phyloP scores from a whole-genome alignment of 1,140 invertebrate genomes.

The Eurosta solidaginis region DNA sequence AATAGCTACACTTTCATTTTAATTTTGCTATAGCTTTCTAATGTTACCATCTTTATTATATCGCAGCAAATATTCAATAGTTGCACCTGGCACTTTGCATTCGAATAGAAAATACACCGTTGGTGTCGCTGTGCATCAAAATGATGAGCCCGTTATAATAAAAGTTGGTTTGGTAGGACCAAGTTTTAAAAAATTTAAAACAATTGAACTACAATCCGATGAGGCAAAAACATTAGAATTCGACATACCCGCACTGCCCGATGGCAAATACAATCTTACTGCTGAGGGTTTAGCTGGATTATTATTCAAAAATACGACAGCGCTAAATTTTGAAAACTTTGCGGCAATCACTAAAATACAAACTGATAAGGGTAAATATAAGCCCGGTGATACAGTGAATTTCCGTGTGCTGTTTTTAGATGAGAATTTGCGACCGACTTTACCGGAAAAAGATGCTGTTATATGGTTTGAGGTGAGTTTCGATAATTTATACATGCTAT shows the following conservation, averaged over 20 bases:
- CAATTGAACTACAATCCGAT: slow-evolving; percentile 67
- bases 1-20: too few relatives aligned
- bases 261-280: slow-evolving; percentile 63
- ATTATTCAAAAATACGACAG: not conserved
- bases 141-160: slow-evolving; percentile 67
- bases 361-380: slow-evolving; percentile 90
- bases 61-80: slow-evolving; percentile 69
- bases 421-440: slow-evolving; percentile 64
- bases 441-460: slow-evolving; percentile 73
- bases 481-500: not conserved
- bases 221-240: slow-evolving; percentile 70
- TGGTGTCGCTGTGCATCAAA: slow-evolving; percentile 72
- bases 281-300: not conserved
- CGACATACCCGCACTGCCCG: slow-evolving; percentile 77
- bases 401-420: slow-evolving; percentile 81
- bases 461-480: slow-evolving; percentile 32
- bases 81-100: slow-evolving; percentile 81
- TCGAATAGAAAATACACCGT: slow-evolving; percentile 84
- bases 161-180: slow-evolving; percentile 75
- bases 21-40: not conserved
- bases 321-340: not conserved
- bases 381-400: slow-evolving; percentile 78
- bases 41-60: not conserved
- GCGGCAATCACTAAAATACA: slow-evolving; percentile 65
- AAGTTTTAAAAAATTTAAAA: slow-evolving; percentile 71